These are phyloP conservation scores for Oligia fasciuncula DNA, from an alignment of 2,888 invertebrate genomes.

Conservation along the genomic window DNA sequence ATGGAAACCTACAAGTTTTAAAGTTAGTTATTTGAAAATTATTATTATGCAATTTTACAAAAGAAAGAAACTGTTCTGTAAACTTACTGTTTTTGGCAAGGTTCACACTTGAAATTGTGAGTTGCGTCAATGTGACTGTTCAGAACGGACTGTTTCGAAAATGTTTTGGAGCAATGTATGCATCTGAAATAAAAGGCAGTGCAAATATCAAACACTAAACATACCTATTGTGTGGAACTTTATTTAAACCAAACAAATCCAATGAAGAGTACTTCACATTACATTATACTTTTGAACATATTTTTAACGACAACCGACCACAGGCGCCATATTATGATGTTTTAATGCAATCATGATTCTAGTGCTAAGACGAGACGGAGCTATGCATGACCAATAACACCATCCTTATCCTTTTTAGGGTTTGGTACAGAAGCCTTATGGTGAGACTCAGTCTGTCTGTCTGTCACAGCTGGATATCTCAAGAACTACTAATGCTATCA, in stretches of 20 bases:
- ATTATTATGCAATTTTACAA: not conserved
- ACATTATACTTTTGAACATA: not conserved
- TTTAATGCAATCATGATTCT: not conserved
- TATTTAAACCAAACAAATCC: not conserved
- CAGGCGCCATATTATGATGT: not conserved
- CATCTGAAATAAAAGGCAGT: slow-evolving; percentile 76
- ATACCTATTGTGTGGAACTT: not conserved
- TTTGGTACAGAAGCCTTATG: no score
- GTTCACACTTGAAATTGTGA: slow-evolving; percentile 79
- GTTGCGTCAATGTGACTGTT: slow-evolving; percentile 76
- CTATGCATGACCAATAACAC: not conserved
- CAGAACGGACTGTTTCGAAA: slow-evolving; percentile 79
- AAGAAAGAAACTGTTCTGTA: not conserved
- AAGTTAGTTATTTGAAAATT: slow-evolving; percentile 5
- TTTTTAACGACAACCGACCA: not conserved
- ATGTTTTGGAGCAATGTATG: slow-evolving; percentile 78
- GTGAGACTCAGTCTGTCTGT: no score
- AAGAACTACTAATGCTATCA: no score
- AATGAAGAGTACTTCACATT: not conserved
- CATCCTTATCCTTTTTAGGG: not conserved
- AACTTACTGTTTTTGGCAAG: slow-evolving; percentile 83
- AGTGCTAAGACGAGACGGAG: not conserved
- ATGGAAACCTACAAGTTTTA: slow-evolving; percentile 76
- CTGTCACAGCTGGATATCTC: no score
- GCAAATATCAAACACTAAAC: not conserved